phyloP scores from a whole-genome alignment of 2,888 invertebrate species.

The Petrophora chlorosata region DNA sequence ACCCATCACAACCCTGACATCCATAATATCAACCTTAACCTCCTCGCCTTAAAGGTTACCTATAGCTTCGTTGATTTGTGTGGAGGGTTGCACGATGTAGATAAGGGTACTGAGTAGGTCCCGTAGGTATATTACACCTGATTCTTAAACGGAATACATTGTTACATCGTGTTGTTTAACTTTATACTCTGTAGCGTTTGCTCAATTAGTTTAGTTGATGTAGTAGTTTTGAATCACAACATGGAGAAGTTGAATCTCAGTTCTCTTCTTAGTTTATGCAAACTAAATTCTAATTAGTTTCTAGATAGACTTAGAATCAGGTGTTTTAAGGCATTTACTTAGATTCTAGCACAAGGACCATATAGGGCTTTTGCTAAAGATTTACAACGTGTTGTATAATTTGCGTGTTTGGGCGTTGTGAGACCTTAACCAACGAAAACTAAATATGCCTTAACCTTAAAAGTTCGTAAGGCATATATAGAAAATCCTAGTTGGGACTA shows the following conservation, averaged over 20 bases:
- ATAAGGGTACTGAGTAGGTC: constrained; percentile 14
- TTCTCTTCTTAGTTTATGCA: no score
- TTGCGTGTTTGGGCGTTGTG: no score
- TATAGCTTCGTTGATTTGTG: not conserved
- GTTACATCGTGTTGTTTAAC: constrained; percentile 34
- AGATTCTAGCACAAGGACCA: no score
- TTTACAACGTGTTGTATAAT: no score
- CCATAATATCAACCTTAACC: constrained; percentile 21
- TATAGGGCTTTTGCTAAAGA: no score
- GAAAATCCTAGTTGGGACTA: no score
- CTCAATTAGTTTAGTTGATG: constrained; percentile 32
- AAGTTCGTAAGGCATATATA: no score
- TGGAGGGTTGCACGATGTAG: constrained; percentile 17
- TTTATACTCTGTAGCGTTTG: constrained; percentile 28
- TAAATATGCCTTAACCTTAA: no score
- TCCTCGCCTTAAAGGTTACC: constrained; percentile 4
- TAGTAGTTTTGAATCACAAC: constrained; percentile 13
- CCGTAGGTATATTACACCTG: constrained; percentile 32
- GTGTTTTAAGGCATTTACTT: no score
- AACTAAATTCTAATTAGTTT: not conserved
- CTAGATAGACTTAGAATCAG: no score
- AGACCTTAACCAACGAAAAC: no score
- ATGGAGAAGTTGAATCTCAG: no score
- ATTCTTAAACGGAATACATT: constrained; percentile 38
- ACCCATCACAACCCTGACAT: constrained; percentile 14